A percentile compares a stretch with the other conserved stretches of the same genome.
Conservation (phyloP, 2,888 invertebrate species). For the Willowsia nigromaculata region DNA sequence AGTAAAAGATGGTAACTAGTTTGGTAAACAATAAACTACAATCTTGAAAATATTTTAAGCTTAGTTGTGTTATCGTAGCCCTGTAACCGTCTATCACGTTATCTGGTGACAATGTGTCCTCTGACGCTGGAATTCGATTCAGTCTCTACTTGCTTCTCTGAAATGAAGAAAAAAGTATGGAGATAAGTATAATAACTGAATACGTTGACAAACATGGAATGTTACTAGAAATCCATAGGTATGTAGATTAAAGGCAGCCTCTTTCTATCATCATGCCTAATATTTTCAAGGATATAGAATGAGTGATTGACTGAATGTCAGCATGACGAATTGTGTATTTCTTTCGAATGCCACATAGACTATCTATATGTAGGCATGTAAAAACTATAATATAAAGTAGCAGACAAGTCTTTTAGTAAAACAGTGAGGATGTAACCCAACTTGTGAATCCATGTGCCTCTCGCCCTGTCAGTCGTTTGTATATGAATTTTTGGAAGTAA, state of each 20-base stretch:
- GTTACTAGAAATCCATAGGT: background rate
- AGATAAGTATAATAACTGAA: background rate
- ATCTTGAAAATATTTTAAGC: too few species aligned
- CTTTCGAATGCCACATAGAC: background rate
- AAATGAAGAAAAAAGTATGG: too few species aligned
- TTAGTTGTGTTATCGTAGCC: too few species aligned
- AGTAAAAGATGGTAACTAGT: background rate
- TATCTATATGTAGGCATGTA: background rate
- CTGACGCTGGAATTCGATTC: conserved; percentile 33
- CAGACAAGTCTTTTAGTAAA: background rate
- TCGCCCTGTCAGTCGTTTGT: background rate
- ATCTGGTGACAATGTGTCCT: conserved; percentile 40
- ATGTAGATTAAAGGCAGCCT: background rate
- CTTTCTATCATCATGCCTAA: conserved; percentile 7
- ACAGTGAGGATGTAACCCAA: background rate
- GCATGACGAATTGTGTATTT: conserved; percentile 60
- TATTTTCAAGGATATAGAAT: conserved; percentile 44
- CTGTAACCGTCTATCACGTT: too few species aligned
- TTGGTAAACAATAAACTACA: background rate
- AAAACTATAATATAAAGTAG: background rate
- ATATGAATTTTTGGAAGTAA: conserved; percentile 46
- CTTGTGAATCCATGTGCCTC: background rate
- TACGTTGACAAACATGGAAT: background rate
- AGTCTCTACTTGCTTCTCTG: too few species aligned
- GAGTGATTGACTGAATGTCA: conserved; percentile 70